Evolutionary conservation across 2,888 invertebrate species (phyloP), one percentile per base, ranked within the genome.

Genomic region (Drosophila kambysellisi): DNA sequence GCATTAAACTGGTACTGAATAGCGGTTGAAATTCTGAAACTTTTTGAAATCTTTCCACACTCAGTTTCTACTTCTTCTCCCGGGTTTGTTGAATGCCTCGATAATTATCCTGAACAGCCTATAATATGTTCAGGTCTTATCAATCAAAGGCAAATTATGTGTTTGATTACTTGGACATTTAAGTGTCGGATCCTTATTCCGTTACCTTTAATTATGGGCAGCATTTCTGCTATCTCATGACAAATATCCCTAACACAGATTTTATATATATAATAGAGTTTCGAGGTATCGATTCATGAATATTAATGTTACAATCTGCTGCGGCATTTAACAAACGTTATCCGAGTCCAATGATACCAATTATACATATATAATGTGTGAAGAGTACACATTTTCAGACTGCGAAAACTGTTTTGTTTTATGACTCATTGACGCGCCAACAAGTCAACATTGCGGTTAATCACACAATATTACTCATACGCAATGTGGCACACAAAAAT

Each of bases 401-500:
- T n/a, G 17, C 17, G 30, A n/a, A 51, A n/a, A 54, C 48, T 53
- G 48, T 17, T 41, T 30, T 35, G 32, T 41, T 69, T 62, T 52
- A 69, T 58, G 70, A 48, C 20, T 61, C 32, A 51, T 52, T 71
- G 74, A 75, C 69, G 50, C 50, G 11, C 30, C 30, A 30, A n/a
- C 30, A 73, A 67, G 72, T 70, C 58, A 67, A 66, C 74, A 60
- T 73, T 68, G 70, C 53, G 74, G 74, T 82, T 71, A 87, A 83
- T 74, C 52, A 54, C 64, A 35, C 25, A 25, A 25, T 25, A 25
- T 25, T 25, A 25, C 73, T 82, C 81, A 82, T 76, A 75, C 74
- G 82, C 81, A 66, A 52, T 48, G 67, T 71, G 69, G 20, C 43
- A 25, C 39, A 33, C n/a, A 37, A 12, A 56, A 59, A 1, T 20